These are phyloP conservation scores for Akabosia matsudoensis DNA, from an alignment of 1,140 invertebrate species.

Conservation along the genomic window DNA sequence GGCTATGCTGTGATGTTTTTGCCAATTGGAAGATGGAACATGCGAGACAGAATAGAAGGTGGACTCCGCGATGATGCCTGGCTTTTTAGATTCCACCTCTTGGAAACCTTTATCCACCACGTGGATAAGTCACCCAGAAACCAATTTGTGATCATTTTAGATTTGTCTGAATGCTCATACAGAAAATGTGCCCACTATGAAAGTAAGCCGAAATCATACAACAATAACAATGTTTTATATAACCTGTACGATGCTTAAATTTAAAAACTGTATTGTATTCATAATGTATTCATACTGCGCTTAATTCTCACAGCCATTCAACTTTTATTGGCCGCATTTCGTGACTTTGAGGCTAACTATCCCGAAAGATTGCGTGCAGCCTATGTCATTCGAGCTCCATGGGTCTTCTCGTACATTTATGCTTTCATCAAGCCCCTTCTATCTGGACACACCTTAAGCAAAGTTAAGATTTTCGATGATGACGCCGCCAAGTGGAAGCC, in stretches of 20 bases:
- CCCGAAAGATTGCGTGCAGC: constrained; percentile 25
- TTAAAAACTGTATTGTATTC: constrained; percentile 8
- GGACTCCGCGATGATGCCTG: constrained; percentile 13
- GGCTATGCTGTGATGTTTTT: constrained; percentile 34
- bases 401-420: constrained; percentile 37
- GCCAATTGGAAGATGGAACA: constrained; percentile 29
- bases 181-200: constrained; percentile 30
- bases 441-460: constrained; percentile 31
- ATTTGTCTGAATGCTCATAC: constrained; percentile 27
- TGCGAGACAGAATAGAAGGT: constrained; percentile 27
- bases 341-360: constrained; percentile 33
- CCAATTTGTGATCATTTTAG: constrained; percentile 33
- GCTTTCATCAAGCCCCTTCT: constrained; percentile 35
- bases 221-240: background rate
- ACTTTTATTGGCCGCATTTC: constrained; percentile 23
- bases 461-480: constrained; percentile 32
- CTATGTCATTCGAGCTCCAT: constrained; percentile 23
- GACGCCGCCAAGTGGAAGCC: constrained; percentile 30
- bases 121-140: constrained; percentile 8
- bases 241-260: background rate
- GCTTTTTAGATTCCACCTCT: constrained; percentile 26
- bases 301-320: constrained; percentile 30
- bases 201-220: constrained; percentile 30
- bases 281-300: background rate
- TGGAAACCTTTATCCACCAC: constrained; percentile 30